phyloP scores from a whole-genome alignment of 2,113 vertebrate species.

The Ia io region DNA sequence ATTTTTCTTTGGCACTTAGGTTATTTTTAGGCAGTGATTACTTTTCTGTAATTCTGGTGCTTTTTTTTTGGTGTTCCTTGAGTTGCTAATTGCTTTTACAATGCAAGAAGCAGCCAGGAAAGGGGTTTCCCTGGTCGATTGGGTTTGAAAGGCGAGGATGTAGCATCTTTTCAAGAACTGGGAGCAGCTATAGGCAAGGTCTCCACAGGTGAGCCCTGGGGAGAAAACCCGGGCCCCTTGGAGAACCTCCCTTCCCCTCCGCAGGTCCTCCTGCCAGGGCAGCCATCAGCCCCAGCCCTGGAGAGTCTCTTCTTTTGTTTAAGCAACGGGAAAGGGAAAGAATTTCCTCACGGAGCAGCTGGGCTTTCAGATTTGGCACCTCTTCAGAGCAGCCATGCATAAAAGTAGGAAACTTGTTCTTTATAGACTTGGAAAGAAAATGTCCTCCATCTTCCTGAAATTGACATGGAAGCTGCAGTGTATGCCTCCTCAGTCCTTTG shows the following conservation, averaged over 20 bases:
- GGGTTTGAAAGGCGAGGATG: background rate
- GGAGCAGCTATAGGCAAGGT: background rate
- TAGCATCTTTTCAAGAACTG: background rate
- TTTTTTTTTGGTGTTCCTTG: background rate
- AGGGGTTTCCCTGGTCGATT: background rate
- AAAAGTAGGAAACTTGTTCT: constrained; percentile 38
- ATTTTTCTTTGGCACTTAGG: background rate
- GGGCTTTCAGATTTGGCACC: constrained; percentile 9
- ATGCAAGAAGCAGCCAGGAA: background rate
- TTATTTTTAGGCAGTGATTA: background rate
- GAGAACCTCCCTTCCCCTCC: background rate
- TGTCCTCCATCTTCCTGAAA: background rate
- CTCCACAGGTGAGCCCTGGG: background rate
- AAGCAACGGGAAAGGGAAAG: constrained; percentile 11
- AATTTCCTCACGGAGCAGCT: background rate
- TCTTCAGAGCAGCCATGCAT: constrained; percentile 32
- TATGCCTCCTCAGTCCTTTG: background rate
- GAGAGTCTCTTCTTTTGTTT: background rate
- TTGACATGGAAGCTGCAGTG: background rate
- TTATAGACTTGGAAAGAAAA: constrained; percentile 7
- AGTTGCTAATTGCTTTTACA: background rate
- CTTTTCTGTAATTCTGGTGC: background rate
- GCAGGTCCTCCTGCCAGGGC: background rate
- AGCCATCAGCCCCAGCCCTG: background rate
- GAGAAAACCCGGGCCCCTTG: rapidly evolving